Percentiles rank a stretch among this genome's conserved stretches.
These are phyloP conservation scores for Nannoperca australis DNA, from an alignment of 2,797 vertebrate genomes.

Conservation along the genomic window DNA sequence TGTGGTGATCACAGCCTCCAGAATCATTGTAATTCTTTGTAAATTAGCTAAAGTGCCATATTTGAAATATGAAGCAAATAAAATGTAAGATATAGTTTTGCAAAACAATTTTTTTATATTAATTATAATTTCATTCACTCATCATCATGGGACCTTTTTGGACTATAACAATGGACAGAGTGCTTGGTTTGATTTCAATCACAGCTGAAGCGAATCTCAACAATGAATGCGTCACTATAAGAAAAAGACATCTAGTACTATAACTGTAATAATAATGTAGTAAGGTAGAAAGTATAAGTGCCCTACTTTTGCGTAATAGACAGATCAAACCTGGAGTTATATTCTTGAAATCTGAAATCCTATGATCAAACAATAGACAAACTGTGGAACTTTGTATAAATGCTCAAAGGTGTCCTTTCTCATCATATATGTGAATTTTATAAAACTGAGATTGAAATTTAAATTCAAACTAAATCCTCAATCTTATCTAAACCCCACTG, in stretches of 20 bases:
- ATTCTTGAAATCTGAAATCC: background rate
- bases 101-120: background rate
- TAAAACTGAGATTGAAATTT: conserved; percentile 7
- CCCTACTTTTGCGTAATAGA: no score
- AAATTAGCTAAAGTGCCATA: background rate
- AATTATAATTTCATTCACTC: no score
- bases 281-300: background rate
- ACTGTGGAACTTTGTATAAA: background rate
- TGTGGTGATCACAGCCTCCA: background rate
- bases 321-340: background rate
- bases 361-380: background rate
- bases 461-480: conserved; percentile 10
- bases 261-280: background rate
- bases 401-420: background rate
- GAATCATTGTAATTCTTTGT: background rate
- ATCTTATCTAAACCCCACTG: conserved; percentile 7
- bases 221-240: background rate
- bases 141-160: background rate
- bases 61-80: background rate
- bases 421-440: conserved; percentile 2
- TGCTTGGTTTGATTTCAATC: background rate
- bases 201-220: background rate
- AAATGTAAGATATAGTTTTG: background rate
- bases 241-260: background rate
- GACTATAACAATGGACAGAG: background rate